Base-by-base conservation (phyloP, 2,113 vertebrate genomes). In the Corythoichthys intestinalis region DNA sequence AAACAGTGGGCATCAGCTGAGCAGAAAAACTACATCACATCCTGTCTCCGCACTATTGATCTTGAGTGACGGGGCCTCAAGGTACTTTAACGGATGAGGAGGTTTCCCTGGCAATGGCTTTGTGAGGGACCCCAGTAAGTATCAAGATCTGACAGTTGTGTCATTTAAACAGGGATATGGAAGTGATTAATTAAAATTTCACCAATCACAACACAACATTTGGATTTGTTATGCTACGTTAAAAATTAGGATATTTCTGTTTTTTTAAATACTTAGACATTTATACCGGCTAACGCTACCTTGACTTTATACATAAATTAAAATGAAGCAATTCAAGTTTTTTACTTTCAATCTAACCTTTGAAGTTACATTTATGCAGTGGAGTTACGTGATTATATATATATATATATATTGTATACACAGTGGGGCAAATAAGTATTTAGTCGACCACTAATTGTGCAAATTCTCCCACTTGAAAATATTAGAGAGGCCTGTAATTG, bases 61-160 rank as follows among this genome's bases (percentile, higher is more conserved):
- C 77, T 83, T 70, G 65, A 78, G 72, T 81, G 70, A 73, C 71
- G 66, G 72, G 76, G 85, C 72, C 87, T 77, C 76, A 49, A 14
- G n/a, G 68, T 74, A 81, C 82, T 86, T 85, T 75, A 89, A 89
- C 81, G 78, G 85, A 80, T 88, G 78, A 82, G 70, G 68, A 71
- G 76, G 74, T 82, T 81, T 85, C 77, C 71, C 66, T 73, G 77
- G 75, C 62, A 78, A 56, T 80, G 69, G 73, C 56, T 72, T 52
- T 65, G 66, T 71, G 56, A 41, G 77, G 71, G 69, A 71, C 70
- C 71, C 73, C 72, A 2, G 67, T 15, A 59, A 76, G 65, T 72
- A 66, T 11, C 68, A 49, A 28, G 65, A 50, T 76, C 62, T 83
- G 87, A 78, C 80, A 86, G 79, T 67, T 84, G 88, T 77, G 80